Percentiles rank a stretch among this genome's conserved stretches.
Conservation (phyloP, 2,113 vertebrate genomes). For the Dicerorhinus sumatrensis region DNA sequence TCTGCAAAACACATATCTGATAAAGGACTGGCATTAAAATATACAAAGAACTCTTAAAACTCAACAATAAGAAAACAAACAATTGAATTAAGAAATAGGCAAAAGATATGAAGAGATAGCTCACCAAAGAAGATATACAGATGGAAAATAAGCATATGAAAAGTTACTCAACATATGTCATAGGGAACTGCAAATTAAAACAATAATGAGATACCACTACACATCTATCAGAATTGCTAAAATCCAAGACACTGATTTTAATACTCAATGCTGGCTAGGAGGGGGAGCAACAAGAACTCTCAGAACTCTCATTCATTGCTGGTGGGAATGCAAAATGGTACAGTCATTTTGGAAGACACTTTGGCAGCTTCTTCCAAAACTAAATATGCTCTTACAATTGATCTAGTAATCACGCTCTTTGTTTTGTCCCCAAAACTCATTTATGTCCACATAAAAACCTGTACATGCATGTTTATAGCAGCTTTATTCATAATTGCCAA, state of each 20-base stretch:
- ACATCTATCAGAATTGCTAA: neutral
- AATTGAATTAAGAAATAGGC: neutral
- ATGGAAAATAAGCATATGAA: neutral
- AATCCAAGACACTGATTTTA: neutral
- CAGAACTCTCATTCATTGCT: neutral
- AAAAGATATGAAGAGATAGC: neutral
- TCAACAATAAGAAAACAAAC: neutral
- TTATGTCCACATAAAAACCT: neutral
- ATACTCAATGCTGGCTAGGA: neutral
- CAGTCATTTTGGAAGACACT: neutral
- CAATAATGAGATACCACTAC: neutral
- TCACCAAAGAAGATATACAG: neutral
- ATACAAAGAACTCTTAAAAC: constrained; percentile 6
- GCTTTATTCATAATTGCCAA: neutral
- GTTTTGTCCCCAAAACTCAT: neutral
- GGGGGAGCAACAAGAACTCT: neutral
- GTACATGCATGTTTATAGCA: neutral
- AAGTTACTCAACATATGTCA: neutral
- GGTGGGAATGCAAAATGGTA: neutral
- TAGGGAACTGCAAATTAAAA: neutral
- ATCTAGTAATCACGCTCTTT: neutral
- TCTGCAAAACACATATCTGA: too few species aligned
- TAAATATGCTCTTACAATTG: neutral
- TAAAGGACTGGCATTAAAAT: neutral
- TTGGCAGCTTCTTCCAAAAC: neutral